A percentile compares a stretch with the other conserved stretches of the same genome.
Evolutionary conservation across 2,888 invertebrate species (phyloP).

Genomic region (Euplexia lucipara): DNA sequence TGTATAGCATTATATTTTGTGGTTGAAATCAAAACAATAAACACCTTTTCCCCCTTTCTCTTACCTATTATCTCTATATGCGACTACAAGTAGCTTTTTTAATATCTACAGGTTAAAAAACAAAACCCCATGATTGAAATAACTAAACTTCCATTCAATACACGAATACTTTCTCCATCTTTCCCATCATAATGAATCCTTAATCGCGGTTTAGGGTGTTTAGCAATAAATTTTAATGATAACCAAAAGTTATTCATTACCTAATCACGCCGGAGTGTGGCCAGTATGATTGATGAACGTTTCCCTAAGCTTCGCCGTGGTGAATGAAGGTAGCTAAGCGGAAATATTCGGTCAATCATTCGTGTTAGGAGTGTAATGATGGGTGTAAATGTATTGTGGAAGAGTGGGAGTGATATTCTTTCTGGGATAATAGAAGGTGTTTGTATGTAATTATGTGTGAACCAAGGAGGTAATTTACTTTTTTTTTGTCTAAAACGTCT

Average conservation of each 20-base stretch:
- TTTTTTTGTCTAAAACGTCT: too few species aligned
- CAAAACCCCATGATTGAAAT: not conserved
- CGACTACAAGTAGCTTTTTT: too few species aligned
- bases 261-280: slow-evolving; percentile 68
- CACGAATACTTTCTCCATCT: slow-evolving; percentile 20
- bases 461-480: not conserved
- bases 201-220: slow-evolving; percentile 55
- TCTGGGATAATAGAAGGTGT: slow-evolving; percentile 4
- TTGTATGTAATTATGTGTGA: slow-evolving; percentile 13
- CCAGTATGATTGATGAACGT: slow-evolving; percentile 71
- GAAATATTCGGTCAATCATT: slow-evolving; percentile 60
- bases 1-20: too few species aligned
- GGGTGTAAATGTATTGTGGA: slow-evolving; percentile 48
- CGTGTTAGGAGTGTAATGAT: slow-evolving; percentile 44
- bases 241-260: slow-evolving; percentile 71
- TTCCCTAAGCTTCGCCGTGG: slow-evolving; percentile 40
- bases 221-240: slow-evolving; percentile 68
- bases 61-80: too few species aligned
- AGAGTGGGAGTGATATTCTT: slow-evolving; percentile 26
- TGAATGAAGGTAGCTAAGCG: slow-evolving; percentile 49
- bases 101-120: not conserved
- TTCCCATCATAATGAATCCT: slow-evolving; percentile 37
- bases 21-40: too few species aligned
- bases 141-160: not conserved
- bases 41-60: too few species aligned